Base-by-base conservation (phyloP, 2,888 invertebrate species). In the Poecilus cupreus region DNA sequence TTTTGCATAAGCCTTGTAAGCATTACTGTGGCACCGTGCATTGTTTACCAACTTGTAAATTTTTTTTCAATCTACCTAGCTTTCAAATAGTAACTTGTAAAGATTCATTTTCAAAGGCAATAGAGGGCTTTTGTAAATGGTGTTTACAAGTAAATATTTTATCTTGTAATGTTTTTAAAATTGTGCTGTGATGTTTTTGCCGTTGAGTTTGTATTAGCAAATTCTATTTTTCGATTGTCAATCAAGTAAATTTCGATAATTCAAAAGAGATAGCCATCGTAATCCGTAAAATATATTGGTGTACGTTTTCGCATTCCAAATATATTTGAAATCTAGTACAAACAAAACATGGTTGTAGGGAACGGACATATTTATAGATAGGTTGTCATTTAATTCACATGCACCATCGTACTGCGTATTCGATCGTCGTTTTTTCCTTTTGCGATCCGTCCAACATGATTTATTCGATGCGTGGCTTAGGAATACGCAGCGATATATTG, bases 401-500 rank as follows among this genome's bases (percentile, higher is more conserved):
- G 49, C 46, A 64, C 11, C 77, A 43, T 32, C 39, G 57, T 51
- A 37, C 24, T 64, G 13, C 26, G 46, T 46, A 68, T 68, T 78
- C 68, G 49, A 78, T 78, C 46, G 68, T 26, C 11, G 26, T 68
- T 68, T 64, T 78, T 68, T 49, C 13, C 20, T 60, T 24, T 78
- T 64, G 60, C 24, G 11, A 68, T 79, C 64, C 64, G 32, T 70
- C 37, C 26, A 10, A 60, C 70, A 80, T 80, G 80, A 80, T 72
- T 72, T 80, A 80, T 80, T 72, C 39, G 43, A 72, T 18, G 72
- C 72, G 72, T 80, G 51, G 26, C 72, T 54, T 72, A 80, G 26
- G 46, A 37, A 51, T 54, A 80, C 46, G 72, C 72, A 79, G 43
- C 57, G 54, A 54, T 70, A 80, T 80, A 80, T 80, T 72, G 80